Conservation (phyloP, 2,888 invertebrate genomes). For the Acleris literana region DNA sequence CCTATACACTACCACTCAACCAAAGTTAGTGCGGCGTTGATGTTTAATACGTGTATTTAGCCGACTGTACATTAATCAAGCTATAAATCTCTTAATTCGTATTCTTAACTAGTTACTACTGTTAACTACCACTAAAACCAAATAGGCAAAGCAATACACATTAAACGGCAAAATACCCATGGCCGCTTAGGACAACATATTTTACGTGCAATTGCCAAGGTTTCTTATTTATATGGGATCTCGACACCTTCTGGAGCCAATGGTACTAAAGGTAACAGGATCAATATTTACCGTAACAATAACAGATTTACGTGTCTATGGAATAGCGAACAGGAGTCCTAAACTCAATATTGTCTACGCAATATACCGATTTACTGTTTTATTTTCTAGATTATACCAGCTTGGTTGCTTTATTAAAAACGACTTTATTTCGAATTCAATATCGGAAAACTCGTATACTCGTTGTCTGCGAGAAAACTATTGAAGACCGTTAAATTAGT, state of each 20-base stretch:
- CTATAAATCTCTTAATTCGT: conserved; percentile 9
- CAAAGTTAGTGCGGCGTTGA: too few relatives aligned
- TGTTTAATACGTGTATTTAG: too few relatives aligned
- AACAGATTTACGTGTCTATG: conserved; percentile 30
- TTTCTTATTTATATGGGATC: not conserved
- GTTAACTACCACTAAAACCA: conserved; percentile 13
- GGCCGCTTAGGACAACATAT: not conserved
- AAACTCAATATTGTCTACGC: conserved; percentile 27
- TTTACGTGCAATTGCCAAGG: not conserved
- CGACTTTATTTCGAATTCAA: not conserved
- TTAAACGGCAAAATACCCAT: conserved; percentile 8
- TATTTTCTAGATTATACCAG: conserved; percentile 9
- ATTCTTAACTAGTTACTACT: too few relatives aligned
- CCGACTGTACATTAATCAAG: too few relatives aligned
- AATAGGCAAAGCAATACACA: not conserved
- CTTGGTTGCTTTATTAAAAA: not conserved
- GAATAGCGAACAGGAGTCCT: conserved; percentile 22
- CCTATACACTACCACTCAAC: too few relatives aligned
- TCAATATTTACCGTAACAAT: conserved; percentile 21
- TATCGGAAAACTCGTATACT: not conserved
- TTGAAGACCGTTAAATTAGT: not conserved
- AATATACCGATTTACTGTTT: conserved; percentile 28
- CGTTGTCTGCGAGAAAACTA: not conserved
- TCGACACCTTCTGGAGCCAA: conserved; percentile 13
- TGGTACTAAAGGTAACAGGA: not conserved